Evolutionary conservation across 2,797 vertebrate species (phyloP), one percentile per base, ranked within the genome.

Genomic region (Cyprinodon diabolis): DNA sequence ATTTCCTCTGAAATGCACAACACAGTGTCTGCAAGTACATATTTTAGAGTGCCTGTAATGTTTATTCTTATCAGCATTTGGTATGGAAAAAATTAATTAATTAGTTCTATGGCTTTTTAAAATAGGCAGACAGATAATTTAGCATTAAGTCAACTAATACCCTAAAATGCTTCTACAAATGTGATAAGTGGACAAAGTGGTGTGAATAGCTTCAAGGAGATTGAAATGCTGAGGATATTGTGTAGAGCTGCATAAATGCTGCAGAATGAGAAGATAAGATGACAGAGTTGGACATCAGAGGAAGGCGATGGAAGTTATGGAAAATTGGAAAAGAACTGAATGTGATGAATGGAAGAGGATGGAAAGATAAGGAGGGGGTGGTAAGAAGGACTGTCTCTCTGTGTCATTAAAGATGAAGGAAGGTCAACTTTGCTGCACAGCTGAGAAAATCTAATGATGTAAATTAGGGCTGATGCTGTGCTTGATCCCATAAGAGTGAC

Each of bases 341-440:
- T 30, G 57, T 80, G 80, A 85, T 78, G 74, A 76, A 86, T 83
- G 74, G 78, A 85, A 78, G 54, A 17, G 51, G 69, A 55, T 58
- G 66, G 35, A 51, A 66, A 72, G 49, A 63, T 73, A 67, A 6
- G 49, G 62, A 57, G 13, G 48, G 76, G 47, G 68, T 23, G 58
- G 70, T 71, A 52, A 80, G 78, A 78, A 76, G 78, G 52, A 70
- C 76, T 69, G 74, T 82, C 83, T 86, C 81, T 69, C 70, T 81
- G 81, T 82, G 83, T 89, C 86, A 82, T 77, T 87, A 86, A 89
- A 85, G 85, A 90, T 87, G 78, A 90, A 89, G 78, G 90, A 92
- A 93, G 93, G 91, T 93, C 92, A 90, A 89, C 86, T 75, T 89
- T 48, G 76, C 90, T 91, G 72, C 85, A 87, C 86, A 85, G 90